Conservation (phyloP, 2,888 invertebrate genomes). For the Ophraella communa region DNA sequence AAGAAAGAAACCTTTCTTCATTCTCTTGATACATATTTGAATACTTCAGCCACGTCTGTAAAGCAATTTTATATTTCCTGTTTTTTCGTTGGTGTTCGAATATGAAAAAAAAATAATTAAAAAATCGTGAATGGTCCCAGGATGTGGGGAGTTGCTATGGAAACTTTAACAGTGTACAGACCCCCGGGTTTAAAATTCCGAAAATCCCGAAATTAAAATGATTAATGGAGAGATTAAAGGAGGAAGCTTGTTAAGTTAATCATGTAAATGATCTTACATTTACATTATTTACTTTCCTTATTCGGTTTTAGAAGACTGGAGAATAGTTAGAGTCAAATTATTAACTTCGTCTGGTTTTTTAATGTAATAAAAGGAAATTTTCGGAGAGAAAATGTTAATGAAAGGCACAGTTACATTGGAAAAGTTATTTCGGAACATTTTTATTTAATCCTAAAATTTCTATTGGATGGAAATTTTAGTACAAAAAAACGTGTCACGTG, state of each 20-base stretch:
- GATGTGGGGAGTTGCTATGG: not conserved
- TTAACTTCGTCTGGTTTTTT: conserved; percentile 16
- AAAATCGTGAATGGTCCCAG: not conserved
- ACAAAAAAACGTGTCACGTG: too few relatives aligned
- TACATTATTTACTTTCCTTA: conserved; percentile 24
- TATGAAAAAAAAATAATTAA: not conserved
- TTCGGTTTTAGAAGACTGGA: not conserved
- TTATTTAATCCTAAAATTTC: too few relatives aligned
- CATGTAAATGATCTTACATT: conserved; percentile 25
- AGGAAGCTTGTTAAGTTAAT: conserved; percentile 28
- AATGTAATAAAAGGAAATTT: conserved; percentile 11
- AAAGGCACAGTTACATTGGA: not conserved
- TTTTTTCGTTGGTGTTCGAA: not conserved
- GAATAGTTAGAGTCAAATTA: conserved; percentile 10
- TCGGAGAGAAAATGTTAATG: not conserved
- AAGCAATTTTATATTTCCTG: not conserved
- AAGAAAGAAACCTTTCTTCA: not conserved
- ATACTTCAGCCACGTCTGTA: not conserved
- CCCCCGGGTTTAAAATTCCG: not conserved
- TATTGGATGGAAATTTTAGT: too few relatives aligned
- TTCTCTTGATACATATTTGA: not conserved
- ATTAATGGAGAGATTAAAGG: not conserved
- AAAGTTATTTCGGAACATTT: too few relatives aligned
- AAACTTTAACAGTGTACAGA: not conserved
- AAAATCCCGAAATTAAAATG: not conserved